These are phyloP conservation scores for Ataeniobius toweri DNA, from an alignment of 2,797 vertebrate species.

Conservation along the genomic window DNA sequence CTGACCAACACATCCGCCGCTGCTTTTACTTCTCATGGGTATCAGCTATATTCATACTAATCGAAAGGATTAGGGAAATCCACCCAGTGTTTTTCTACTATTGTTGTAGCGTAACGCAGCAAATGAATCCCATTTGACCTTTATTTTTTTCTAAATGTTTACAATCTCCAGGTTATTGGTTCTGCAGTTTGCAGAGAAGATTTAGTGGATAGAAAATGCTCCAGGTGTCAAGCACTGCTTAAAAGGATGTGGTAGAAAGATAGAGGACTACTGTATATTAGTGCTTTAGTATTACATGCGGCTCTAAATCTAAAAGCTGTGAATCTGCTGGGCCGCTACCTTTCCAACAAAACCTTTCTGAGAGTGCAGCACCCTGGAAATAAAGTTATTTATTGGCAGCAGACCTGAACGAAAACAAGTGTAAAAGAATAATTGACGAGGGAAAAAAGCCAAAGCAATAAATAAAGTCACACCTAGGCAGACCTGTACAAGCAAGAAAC, in stretches of 20 bases:
- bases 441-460: background rate
- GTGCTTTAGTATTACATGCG: background rate
- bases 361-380: background rate
- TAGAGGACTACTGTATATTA: background rate
- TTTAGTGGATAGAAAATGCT: background rate
- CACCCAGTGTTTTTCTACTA: background rate
- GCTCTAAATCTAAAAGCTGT: background rate
- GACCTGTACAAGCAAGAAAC: background rate
- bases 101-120: background rate
- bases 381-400: background rate
- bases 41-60: constrained; percentile 1
- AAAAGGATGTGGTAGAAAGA: constrained; percentile 6
- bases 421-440: background rate
- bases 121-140: background rate
- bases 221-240: constrained; percentile 4
- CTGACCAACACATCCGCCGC: constrained; percentile 24
- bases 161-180: constrained; percentile 33
- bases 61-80: background rate
- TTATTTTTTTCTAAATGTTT: background rate
- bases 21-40: constrained; percentile 19
- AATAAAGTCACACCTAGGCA: background rate
- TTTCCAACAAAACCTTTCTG: background rate
- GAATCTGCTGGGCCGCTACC: constrained; percentile 9
- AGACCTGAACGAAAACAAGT: background rate
- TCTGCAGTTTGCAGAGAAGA: constrained; percentile 15